Conservation (phyloP, 2,888 invertebrate species). For the Syrista parreyssii region DNA sequence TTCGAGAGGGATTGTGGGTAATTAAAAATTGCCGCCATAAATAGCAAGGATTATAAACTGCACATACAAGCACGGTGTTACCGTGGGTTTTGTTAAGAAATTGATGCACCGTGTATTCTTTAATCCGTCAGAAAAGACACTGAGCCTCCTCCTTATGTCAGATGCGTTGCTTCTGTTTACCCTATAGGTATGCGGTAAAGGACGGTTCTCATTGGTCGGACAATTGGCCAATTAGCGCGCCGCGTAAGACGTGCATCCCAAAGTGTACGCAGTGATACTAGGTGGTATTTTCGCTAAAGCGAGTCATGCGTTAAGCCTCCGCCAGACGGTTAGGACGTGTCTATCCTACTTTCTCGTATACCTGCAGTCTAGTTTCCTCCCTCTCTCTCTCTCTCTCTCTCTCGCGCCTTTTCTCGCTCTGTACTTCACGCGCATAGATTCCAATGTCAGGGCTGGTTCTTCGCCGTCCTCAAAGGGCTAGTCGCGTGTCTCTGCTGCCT, state of each 20-base stretch:
- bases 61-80: neutral
- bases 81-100: neutral
- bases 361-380: neutral
- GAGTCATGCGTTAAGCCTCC: conserved; percentile 29
- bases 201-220: neutral
- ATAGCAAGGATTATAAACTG: neutral
- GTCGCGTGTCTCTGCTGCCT: neutral
- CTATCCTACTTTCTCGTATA: neutral
- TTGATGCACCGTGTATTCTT: neutral
- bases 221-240: neutral
- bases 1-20: conserved; percentile 29
- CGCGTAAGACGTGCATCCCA: neutral
- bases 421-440: neutral
- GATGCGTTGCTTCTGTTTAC: neutral
- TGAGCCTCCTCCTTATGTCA: too few species aligned
- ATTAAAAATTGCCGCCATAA: neutral
- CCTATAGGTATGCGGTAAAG: neutral
- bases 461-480: neutral
- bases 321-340: conserved; percentile 8
- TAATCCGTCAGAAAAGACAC: neutral
- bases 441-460: neutral
- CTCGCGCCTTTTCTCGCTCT: neutral
- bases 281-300: conserved; percentile 21
- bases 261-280: neutral
- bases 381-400: neutral